A percentile compares a stretch with the other conserved stretches of the same genome.
phyloP scores from a whole-genome alignment of 2,113 vertebrate genomes.

The Maccullochella peelii region DNA sequence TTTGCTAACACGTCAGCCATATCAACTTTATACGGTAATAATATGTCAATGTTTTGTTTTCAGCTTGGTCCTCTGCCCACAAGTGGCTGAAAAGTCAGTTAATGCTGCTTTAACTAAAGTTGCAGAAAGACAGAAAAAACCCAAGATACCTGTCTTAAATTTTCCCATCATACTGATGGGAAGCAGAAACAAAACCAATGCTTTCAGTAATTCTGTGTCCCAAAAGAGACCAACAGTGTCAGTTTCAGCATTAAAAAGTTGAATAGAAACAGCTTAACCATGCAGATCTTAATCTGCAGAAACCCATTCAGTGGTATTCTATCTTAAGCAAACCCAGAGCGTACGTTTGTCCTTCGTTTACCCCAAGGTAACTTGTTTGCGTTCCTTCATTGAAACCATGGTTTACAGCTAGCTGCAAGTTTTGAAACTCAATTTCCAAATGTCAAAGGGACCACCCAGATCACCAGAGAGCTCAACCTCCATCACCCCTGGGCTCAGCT shows the following conservation, averaged over 20 bases:
- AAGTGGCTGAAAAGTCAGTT: background rate
- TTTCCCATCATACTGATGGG: background rate
- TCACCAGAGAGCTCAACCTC: constrained; percentile 16
- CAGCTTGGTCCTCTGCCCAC: background rate
- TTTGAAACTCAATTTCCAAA: background rate
- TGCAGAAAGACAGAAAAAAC: background rate
- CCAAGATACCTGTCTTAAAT: background rate
- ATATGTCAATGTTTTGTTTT: background rate
- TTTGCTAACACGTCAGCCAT: background rate
- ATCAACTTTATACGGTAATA: background rate
- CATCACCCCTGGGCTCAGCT: constrained; percentile 3
- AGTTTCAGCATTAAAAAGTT: background rate
- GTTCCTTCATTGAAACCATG: background rate
- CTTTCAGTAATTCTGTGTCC: background rate
- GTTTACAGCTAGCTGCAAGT: background rate
- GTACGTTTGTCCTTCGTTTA: background rate
- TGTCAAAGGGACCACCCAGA: constrained; percentile 36
- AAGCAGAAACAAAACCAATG: background rate
- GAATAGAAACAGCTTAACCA: background rate
- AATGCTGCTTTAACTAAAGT: background rate
- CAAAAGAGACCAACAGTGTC: background rate
- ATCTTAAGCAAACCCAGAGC: background rate
- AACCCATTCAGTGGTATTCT: background rate
- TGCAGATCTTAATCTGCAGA: constrained; percentile 19
- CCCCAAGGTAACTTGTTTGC: background rate